Base-by-base conservation (phyloP, 2,888 invertebrate genomes). In the Cephalotes varians region DNA sequence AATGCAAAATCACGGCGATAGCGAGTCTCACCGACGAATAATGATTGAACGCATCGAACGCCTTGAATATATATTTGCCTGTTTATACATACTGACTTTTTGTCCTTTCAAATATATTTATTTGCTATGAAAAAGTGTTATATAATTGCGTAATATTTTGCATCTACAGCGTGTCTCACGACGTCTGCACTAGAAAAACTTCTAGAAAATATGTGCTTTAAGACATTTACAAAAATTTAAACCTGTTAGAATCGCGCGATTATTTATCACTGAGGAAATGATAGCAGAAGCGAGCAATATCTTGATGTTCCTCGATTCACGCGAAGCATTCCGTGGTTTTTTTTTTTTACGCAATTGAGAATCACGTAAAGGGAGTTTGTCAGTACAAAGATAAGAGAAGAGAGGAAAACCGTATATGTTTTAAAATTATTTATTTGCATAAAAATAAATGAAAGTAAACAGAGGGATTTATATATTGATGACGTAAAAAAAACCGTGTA, bases 81-180 rank as follows among this genome's bases (percentile, higher is more conserved):
- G 40, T 71, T 87, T 87, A 87, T 81, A 37, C 80, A 34, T 71
- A 37, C 15, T 54, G 58, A 64, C 47, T 51, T 79, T 65, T 58
- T 56, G 56, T 37, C 60, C 58, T 72, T 76, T 65, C 10, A 7
- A 80, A 9, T 56, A 49, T 40, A 31, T 60, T 72, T 77, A 10
- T 25, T 47, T 15, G 1, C 37, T 25, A 49, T 28, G 25, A 77
- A 25, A 25, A 62, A 51, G 49, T 60, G 40, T 18, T 15, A 47
- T 47, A 1, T 37, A 15, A 77, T 65, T 84, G 25, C 34, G 18
- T 72, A 67, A 79, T 25, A 28, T 31, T n/a, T 69, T 10, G 40
- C n/a, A n/a, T n/a, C n/a, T 15, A 15, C 1, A 21, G 15, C 3
- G 1, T 21, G 12, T 7, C 18, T 49, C n/a, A 10, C 18, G 7